Evolutionary conservation across 1,140 invertebrate species (phyloP).

Genomic region (Sitodiplosis mosellana): DNA sequence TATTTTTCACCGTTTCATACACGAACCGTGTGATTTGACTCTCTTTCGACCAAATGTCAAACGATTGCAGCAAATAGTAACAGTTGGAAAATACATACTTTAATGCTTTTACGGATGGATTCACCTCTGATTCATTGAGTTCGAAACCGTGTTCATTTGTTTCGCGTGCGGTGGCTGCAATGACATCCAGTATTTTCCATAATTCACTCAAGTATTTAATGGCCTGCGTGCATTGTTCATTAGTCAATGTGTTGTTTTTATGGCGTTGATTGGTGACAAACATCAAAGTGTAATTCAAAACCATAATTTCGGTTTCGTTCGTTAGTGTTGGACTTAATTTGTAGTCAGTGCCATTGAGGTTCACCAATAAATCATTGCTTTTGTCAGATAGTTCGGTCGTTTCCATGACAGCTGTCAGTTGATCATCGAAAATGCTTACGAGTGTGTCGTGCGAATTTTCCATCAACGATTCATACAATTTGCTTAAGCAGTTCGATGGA

Average conservation of each 20-base stretch:
- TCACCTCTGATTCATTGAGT: neutral
- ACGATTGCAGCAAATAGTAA: conserved; percentile 12
- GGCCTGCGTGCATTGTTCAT: neutral
- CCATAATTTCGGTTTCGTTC: neutral
- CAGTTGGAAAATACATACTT: conserved; percentile 17
- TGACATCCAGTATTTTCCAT: neutral
- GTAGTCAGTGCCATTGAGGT: neutral
- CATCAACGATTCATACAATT: neutral
- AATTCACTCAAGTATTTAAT: neutral
- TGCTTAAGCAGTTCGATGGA: neutral
- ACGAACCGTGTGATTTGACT: too few relatives aligned
- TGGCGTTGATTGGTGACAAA: neutral
- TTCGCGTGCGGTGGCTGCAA: neutral
- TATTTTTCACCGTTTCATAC: too few relatives aligned
- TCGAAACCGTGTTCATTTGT: neutral
- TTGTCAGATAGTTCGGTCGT: neutral
- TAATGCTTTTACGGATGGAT: conserved; percentile 5
- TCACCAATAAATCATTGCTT: neutral
- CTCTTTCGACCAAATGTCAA: conserved; percentile 6
- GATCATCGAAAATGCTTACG: neutral
- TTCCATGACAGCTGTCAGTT: too few relatives aligned
- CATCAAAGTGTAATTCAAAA: neutral
- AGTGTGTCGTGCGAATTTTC: neutral
- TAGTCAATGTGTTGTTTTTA: neutral
- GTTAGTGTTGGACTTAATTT: neutral